Percentiles rank a stretch among this genome's conserved stretches.
These are phyloP conservation scores for Epicampocera succincta DNA, from an alignment of 2,888 invertebrate species.

Conservation along the genomic window DNA sequence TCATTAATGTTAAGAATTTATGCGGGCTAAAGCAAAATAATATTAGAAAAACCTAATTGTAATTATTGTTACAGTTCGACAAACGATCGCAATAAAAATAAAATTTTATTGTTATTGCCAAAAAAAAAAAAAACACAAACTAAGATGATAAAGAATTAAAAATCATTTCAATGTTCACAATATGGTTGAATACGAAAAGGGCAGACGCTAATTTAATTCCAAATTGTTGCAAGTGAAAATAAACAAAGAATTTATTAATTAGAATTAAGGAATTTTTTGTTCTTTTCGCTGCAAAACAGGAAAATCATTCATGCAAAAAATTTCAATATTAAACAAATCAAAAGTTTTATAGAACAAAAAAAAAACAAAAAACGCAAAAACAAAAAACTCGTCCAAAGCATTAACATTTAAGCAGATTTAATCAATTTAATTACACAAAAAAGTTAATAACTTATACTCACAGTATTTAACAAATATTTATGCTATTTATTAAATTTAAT, in stretches of 20 bases:
- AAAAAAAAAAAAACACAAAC: conserved; percentile 40
- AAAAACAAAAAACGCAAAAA: not conserved
- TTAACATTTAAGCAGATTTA: conserved; percentile 61
- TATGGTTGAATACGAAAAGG: not conserved
- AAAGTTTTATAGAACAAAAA: conserved; percentile 18
- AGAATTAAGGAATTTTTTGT: conserved; percentile 29
- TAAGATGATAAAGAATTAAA: conserved; percentile 22
- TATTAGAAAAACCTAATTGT: conserved; percentile 54
- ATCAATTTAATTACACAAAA: conserved; percentile 28
- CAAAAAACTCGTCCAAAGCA: conserved; percentile 65
- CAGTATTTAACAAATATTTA: conserved; percentile 57
- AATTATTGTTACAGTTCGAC: conserved; percentile 61
- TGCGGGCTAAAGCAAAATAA: conserved; percentile 33
- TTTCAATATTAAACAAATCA: conserved; percentile 20
- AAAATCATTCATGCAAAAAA: conserved; percentile 48
- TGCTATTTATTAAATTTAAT: conserved; percentile 35
- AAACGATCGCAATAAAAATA: conserved; percentile 59
- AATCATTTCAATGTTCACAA: conserved; percentile 35
- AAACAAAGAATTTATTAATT: conserved; percentile 54
- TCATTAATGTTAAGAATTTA: conserved; percentile 30
- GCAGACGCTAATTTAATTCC: conserved; percentile 4
- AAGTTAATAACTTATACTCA: conserved; percentile 40
- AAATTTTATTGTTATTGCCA: conserved; percentile 61
- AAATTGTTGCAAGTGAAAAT: conserved; percentile 16
- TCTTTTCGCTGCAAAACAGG: not conserved